Conservation (phyloP, 2,797 vertebrate species). For the Pipistrellus kuhlii region DNA sequence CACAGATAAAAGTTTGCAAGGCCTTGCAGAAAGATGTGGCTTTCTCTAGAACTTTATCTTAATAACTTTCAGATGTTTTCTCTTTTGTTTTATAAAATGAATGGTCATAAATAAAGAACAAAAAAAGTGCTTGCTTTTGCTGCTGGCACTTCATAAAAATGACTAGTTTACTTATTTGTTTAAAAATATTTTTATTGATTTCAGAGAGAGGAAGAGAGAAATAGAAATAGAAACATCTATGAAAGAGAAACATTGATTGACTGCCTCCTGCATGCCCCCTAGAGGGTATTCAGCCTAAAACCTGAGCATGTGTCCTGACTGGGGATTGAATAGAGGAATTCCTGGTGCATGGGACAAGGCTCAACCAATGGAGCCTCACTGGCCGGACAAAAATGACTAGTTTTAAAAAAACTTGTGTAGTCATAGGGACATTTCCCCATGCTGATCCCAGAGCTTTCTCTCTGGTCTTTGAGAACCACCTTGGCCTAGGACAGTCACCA, state of each 20-base stretch:
- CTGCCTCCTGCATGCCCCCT: no score
- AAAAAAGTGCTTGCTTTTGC: not conserved
- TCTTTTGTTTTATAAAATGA: not conserved
- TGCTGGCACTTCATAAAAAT: not conserved
- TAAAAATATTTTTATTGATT: no score
- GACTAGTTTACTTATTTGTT: not conserved
- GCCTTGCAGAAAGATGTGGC: not conserved
- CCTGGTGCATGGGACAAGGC: no score
- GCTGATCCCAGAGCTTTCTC: not conserved
- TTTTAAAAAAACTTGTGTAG: not conserved
- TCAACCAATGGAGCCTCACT: no score
- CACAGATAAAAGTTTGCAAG: not conserved
- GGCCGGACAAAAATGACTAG: not conserved
- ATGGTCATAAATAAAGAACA: not conserved
- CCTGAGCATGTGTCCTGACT: no score
- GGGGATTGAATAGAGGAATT: no score
- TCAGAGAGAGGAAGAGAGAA: no score
- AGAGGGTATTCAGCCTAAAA: accelerated
- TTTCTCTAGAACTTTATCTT: not conserved
- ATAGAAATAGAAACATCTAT: no score
- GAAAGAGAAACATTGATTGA: no score
- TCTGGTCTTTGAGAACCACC: not conserved
- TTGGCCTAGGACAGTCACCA: not conserved
- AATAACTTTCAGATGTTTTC: not conserved
- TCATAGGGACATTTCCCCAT: not conserved